Percentiles rank a stretch among this genome's conserved stretches.
phyloP scores from a whole-genome alignment of 2,797 vertebrate genomes.

The Hemibagrus guttatus region DNA sequence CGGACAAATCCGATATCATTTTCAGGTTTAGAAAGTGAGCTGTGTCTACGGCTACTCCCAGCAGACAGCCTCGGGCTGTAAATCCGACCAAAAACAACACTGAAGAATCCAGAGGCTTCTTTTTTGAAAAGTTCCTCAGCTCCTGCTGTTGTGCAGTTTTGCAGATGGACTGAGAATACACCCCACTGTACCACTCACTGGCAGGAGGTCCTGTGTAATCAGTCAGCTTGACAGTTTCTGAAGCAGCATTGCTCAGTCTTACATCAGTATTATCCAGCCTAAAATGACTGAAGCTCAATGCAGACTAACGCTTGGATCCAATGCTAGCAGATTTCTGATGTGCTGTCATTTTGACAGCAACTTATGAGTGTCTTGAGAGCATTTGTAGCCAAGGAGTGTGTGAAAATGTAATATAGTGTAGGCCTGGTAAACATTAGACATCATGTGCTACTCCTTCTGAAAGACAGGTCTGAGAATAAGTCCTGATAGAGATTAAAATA shows the following conservation, averaged over 20 bases:
- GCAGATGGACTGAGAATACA: slow-evolving; percentile 27
- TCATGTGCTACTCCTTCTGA: slow-evolving; percentile 17
- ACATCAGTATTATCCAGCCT: not conserved
- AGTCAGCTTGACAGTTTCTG: slow-evolving; percentile 28
- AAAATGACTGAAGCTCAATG: not conserved
- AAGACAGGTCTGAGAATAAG: slow-evolving; percentile 38
- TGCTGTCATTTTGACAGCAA: not conserved
- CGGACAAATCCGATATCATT: slow-evolving; percentile 54
- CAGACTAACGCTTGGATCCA: not conserved
- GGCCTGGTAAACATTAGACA: slow-evolving; percentile 23
- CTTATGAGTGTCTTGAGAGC: slow-evolving; percentile 8
- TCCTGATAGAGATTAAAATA: slow-evolving; percentile 57
- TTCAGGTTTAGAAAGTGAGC: slow-evolving; percentile 54
- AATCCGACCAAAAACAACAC: slow-evolving; percentile 54
- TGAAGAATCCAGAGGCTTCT: slow-evolving; percentile 37
- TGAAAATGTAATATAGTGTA: slow-evolving; percentile 12
- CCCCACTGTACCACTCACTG: slow-evolving; percentile 6
- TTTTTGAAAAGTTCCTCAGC: slow-evolving; percentile 9
- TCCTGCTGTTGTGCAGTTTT: slow-evolving; percentile 31
- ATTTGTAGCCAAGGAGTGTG: slow-evolving; percentile 10
- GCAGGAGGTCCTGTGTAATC: slow-evolving; percentile 15
- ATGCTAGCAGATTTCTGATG: not conserved
- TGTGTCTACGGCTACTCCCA: slow-evolving; percentile 47
- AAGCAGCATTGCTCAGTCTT: slow-evolving; percentile 16
- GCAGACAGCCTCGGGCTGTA: slow-evolving; percentile 49